A percentile compares a stretch with the other conserved stretches of the same genome.
Conservation (phyloP, 2,113 vertebrate genomes). For the Tetrao urogallus region DNA sequence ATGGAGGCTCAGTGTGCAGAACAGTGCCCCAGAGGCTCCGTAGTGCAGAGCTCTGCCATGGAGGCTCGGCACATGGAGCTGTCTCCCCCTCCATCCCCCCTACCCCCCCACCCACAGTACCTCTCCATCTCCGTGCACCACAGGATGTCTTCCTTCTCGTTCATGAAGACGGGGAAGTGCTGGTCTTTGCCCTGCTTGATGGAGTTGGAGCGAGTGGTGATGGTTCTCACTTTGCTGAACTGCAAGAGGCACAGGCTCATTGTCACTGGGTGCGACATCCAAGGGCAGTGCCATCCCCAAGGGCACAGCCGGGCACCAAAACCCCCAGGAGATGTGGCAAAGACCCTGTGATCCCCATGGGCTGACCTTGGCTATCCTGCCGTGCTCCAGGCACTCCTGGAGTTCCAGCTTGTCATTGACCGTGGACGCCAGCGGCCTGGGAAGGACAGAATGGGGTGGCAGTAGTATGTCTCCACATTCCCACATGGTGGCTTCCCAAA, state of each 20-base stretch:
- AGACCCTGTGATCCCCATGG: no score
- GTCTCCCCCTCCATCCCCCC: rapidly evolving
- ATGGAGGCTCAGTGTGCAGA: not conserved
- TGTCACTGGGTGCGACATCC: no score
- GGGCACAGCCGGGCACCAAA: no score
- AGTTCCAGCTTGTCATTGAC: slow-evolving; percentile 91
- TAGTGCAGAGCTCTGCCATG: no score
- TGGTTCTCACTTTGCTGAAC: slow-evolving; percentile 98
- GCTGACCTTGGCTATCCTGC: slow-evolving; percentile 95
- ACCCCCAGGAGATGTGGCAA: no score
- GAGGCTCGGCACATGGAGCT: no score
- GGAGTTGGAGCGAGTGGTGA: slow-evolving; percentile 98
- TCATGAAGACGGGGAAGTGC: slow-evolving; percentile 99
- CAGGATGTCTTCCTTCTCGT: slow-evolving; percentile 97
- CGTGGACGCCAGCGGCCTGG: slow-evolving; percentile 90
- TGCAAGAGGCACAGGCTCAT: slow-evolving; percentile 71
- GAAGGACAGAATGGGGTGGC: not conserved
- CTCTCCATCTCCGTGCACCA: slow-evolving; percentile 99
- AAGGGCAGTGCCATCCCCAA: no score
- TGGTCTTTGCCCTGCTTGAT: slow-evolving; percentile 99
- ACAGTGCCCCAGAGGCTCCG: not conserved
- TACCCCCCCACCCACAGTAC: slow-evolving; percentile 39
- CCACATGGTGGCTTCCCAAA: not conserved
- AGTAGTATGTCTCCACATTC: not conserved
- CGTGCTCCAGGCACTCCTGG: slow-evolving; percentile 96